A percentile compares a stretch with the other conserved stretches of the same genome.
Evolutionary conservation across 2,797 vertebrate genomes (phyloP).

Genomic region (Tenualosa thibaudeaui): DNA sequence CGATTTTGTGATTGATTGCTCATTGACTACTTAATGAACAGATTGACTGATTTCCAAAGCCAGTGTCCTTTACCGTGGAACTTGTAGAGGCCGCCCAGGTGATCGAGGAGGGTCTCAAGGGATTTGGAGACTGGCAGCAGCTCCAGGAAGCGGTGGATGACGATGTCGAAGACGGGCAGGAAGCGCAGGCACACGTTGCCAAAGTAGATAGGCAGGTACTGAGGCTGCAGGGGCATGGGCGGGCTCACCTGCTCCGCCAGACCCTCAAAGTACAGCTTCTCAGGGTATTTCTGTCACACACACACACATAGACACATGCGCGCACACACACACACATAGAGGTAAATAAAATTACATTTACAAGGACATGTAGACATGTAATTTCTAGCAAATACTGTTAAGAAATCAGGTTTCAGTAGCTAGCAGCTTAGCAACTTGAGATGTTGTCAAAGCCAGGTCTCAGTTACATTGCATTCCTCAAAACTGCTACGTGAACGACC

Average conservation of each 20-base stretch:
- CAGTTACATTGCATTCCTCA: no score
- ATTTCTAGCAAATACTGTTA: no score
- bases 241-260: constrained; percentile 96
- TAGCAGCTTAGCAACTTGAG: no score
- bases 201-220: constrained; percentile 98
- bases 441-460: no score
- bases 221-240: constrained; percentile 91
- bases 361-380: background rate
- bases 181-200: constrained; percentile 98
- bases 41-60: background rate
- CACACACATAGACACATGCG: background rate
- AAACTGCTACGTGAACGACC: no score
- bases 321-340: background rate
- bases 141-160: constrained; percentile 98
- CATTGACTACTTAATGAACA: background rate
- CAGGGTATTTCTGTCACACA: constrained; percentile 89
- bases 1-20: no score
- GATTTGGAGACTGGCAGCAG: constrained; percentile 97
- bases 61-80: constrained; percentile 85
- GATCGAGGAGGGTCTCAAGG: constrained; percentile 93
- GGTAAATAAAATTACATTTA: background rate
- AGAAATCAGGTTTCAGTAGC: no score
- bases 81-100: constrained; percentile 96
- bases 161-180: constrained; percentile 96
- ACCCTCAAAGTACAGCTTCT: constrained; percentile 98